Base-by-base conservation (phyloP, 2,888 invertebrate genomes). In the Drosophila vallismaia region DNA sequence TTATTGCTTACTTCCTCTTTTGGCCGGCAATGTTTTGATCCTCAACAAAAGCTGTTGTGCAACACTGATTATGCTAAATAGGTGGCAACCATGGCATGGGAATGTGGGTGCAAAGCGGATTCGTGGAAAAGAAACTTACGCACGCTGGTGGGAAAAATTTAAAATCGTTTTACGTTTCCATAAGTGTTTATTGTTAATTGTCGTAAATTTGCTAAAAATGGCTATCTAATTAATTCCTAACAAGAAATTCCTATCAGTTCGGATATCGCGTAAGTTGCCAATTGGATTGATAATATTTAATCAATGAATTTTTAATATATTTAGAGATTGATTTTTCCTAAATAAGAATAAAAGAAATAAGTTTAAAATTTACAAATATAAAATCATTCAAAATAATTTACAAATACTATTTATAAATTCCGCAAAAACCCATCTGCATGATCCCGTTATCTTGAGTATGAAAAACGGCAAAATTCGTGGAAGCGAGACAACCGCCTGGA, bases 111-210 rank as follows among this genome's bases (percentile, higher is more conserved):
- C 12, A 71, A 72, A 83, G 68, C 50, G 66, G 45, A 56, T 5
- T 36, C 10, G 33, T 1, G 33, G 49, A 53, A 46, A 49, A 45
- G 48, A 70, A 49, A 76, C 52, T 50, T 63, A 12, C 57, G 38
- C 49, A 66, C 76, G 59, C 40, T 44, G 45, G n/a, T 31, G 66
- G 44, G 36, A 49, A 49, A 46, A 26, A 28, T 31, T 26, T 40
- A 28, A 29, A 49, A 19, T 52, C 31, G 40, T 14, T 14, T 28
- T 7, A 31, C 28, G 19, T 52, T 56, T 26, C 19, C n/a, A 49
- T 58, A 28, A 77, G 59, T 83, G 80, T 86, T 80, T 55, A 51
- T 38, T 83, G 86, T 80, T 80, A 48, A 56, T 48, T 72, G 72
- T 72, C 36, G 55, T 33, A 42, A 42, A 28, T 53, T 10, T 19